Evolutionary conservation across 2,888 invertebrate species (phyloP).

Genomic region (Molorchus minor): DNA sequence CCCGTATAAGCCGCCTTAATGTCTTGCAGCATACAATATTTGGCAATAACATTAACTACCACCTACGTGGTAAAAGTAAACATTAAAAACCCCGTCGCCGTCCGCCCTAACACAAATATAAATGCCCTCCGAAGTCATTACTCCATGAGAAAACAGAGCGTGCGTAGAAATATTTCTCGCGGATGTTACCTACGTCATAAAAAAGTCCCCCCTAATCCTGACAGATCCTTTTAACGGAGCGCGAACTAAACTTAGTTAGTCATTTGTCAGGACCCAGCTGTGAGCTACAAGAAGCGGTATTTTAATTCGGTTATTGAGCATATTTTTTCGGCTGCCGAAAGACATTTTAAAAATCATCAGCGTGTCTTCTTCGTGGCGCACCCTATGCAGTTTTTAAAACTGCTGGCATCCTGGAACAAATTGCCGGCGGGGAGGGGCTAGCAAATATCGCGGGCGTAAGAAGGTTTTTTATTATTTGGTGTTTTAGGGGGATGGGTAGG

Average conservation of each 20-base stretch:
- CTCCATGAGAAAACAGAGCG: slow-evolving; percentile 19
- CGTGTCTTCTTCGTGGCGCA: slow-evolving; percentile 44
- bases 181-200: slow-evolving; percentile 44
- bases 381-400: slow-evolving; percentile 30
- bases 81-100: too few species aligned
- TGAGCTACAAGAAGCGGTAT: slow-evolving; percentile 53
- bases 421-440: slow-evolving; percentile 21
- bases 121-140: too few species aligned
- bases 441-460: slow-evolving; percentile 5
- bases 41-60: too few species aligned
- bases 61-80: too few species aligned
- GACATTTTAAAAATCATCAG: slow-evolving; percentile 64
- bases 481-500: not conserved
- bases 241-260: slow-evolving; percentile 60
- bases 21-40: too few species aligned
- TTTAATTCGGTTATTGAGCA: slow-evolving; percentile 64
- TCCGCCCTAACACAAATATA: too few species aligned
- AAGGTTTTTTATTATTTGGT: slow-evolving; percentile 11
- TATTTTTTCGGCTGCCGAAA: slow-evolving; percentile 61
- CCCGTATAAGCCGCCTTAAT: too few species aligned
- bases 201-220: slow-evolving; percentile 46
- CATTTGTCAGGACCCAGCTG: slow-evolving; percentile 62
- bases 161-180: slow-evolving; percentile 22
- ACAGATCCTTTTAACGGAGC: slow-evolving; percentile 56
- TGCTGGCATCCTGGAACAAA: slow-evolving; percentile 33